These are phyloP conservation scores for Boloria selene DNA, from an alignment of 2,888 invertebrate species.

Conservation along the genomic window DNA sequence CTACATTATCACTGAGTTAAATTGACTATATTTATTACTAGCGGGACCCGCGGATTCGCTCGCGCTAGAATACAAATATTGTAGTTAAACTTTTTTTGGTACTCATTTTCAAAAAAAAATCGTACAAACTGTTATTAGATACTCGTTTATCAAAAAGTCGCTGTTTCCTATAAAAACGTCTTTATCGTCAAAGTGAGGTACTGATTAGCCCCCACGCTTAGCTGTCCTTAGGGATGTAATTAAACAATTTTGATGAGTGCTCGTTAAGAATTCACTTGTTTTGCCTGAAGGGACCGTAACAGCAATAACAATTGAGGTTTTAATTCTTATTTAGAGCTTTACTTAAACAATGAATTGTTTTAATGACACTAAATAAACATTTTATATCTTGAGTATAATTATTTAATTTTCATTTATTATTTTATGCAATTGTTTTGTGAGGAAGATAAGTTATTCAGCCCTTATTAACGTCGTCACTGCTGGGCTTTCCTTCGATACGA, in stretches of 20 bases:
- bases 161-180: slow-evolving; percentile 31
- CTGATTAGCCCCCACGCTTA: slow-evolving; percentile 64
- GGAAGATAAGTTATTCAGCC: too few species aligned
- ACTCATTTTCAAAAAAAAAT: too few species aligned
- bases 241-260: slow-evolving; percentile 70
- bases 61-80: too few species aligned
- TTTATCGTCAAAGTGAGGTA: slow-evolving; percentile 46
- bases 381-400: not conserved
- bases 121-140: not conserved
- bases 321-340: slow-evolving; percentile 20
- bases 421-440: too few species aligned
- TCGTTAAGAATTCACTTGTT: slow-evolving; percentile 71
- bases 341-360: slow-evolving; percentile 10
- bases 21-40: too few species aligned
- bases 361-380: not conserved
- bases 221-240: slow-evolving; percentile 66
- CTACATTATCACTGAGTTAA: too few species aligned
- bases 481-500: too few species aligned
- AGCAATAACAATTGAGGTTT: slow-evolving; percentile 34
- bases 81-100: too few species aligned
- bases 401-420: not conserved
- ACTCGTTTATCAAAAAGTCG: slow-evolving; percentile 31
- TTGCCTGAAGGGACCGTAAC: slow-evolving; percentile 51
- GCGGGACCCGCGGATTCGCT: too few species aligned
- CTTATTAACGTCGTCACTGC: too few species aligned